These are phyloP conservation scores for Mycetomoellerius zeteki DNA, from an alignment of 1,140 invertebrate species.

Conservation along the genomic window DNA sequence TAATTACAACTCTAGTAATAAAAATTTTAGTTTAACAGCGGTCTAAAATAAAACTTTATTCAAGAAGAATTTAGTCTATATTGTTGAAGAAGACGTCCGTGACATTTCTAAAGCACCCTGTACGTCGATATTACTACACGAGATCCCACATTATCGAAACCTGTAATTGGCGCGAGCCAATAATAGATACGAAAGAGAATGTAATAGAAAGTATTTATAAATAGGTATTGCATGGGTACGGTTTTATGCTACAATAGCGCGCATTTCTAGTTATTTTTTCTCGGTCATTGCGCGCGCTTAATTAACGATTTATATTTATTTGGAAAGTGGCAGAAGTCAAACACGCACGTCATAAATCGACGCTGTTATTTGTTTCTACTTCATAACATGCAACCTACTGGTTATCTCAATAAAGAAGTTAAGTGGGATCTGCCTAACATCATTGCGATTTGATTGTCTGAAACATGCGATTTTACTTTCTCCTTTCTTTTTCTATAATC, in stretches of 20 bases:
- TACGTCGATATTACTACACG: not conserved
- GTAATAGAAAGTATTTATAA: constrained; percentile 49
- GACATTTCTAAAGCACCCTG: not conserved
- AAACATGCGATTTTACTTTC: not conserved
- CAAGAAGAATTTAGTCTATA: not conserved
- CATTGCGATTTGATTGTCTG: not conserved
- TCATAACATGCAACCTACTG: not conserved
- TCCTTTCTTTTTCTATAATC: not conserved
- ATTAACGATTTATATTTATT: constrained; percentile 30
- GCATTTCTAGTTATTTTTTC: constrained; percentile 9
- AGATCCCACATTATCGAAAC: constrained; percentile 25
- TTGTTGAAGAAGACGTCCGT: not conserved
- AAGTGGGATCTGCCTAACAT: not conserved
- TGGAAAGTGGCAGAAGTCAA: constrained; percentile 43
- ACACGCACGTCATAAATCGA: not conserved
- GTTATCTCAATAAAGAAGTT: not conserved
- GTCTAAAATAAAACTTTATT: not conserved
- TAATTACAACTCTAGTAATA: constrained; percentile 6
- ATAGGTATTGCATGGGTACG: not conserved
- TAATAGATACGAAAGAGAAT: constrained; percentile 23
- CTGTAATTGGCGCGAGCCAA: constrained; percentile 15
- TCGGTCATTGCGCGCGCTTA: not conserved
- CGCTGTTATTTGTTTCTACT: not conserved
- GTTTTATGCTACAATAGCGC: constrained; percentile 13
- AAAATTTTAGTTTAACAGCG: not conserved